These are phyloP conservation scores for Ovis canadensis DNA, from an alignment of 2,113 vertebrate genomes.

Conservation along the genomic window DNA sequence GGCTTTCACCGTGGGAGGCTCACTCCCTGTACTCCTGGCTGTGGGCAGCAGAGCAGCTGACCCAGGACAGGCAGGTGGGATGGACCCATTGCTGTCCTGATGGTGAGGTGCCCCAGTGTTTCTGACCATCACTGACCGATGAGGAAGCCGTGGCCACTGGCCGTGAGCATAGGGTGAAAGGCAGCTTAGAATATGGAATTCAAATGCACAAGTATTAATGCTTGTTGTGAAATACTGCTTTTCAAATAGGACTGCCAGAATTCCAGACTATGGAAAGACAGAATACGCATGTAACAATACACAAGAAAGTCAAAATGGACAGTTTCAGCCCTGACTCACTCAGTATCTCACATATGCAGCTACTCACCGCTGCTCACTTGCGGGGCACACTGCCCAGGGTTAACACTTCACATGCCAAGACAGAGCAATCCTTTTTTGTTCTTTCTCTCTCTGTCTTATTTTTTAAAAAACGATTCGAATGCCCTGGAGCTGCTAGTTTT, in stretches of 20 bases:
- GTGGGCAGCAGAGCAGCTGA: too few relatives aligned
- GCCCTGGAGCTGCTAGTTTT: neutral
- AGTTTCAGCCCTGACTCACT: neutral
- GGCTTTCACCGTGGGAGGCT: rapidly evolving
- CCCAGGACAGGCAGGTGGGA: too few relatives aligned
- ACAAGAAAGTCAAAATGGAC: neutral
- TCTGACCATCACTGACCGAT: neutral
- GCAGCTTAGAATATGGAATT: neutral
- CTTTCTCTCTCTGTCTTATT: neutral
- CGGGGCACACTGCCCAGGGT: neutral
- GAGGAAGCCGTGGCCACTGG: neutral
- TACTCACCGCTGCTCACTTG: neutral
- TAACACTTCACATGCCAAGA: neutral
- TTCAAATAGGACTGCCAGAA: neutral
- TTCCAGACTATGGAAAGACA: neutral
- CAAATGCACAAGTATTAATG: neutral
- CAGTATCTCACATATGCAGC: too few relatives aligned
- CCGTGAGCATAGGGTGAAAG: neutral
- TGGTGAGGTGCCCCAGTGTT: neutral
- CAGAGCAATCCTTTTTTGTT: neutral
- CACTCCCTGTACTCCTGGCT: neutral
- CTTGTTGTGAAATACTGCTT: neutral
- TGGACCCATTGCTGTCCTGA: neutral
- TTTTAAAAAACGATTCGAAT: neutral
- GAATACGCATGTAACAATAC: neutral